These are phyloP conservation scores for Chiloscyllium punctatum DNA, from an alignment of 2,797 vertebrate species.

Conservation along the genomic window DNA sequence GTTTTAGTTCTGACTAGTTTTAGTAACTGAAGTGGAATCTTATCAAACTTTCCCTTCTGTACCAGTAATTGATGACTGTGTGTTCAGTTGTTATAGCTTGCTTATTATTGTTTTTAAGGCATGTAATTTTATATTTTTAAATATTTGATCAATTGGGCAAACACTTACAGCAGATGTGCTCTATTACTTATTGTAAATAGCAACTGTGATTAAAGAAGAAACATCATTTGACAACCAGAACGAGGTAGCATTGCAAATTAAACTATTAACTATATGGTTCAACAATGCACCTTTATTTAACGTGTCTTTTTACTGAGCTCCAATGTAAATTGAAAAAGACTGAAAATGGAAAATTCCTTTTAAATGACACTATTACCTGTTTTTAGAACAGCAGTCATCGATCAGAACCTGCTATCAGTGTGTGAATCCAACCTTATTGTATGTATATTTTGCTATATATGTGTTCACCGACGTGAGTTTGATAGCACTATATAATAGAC, in stretches of 20 bases:
- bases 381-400: background rate
- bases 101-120: background rate
- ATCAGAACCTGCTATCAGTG: background rate
- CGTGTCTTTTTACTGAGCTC: background rate
- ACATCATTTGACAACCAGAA: background rate
- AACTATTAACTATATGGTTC: background rate
- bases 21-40: background rate
- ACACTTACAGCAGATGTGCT: background rate
- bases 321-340: background rate
- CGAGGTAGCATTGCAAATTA: background rate
- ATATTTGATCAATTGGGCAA: background rate
- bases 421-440: background rate
- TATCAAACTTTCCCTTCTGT: background rate
- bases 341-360: background rate
- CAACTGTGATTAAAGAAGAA: background rate
- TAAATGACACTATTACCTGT: background rate
- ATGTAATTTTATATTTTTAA: background rate
- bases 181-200: background rate
- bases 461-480: background rate
- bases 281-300: background rate
- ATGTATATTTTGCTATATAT: background rate
- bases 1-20: background rate
- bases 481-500: background rate
- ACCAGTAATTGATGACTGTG: background rate
- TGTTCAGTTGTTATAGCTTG: background rate